phyloP scores from a whole-genome alignment of 2,888 invertebrate species.

The Dynastes hyllus region DNA sequence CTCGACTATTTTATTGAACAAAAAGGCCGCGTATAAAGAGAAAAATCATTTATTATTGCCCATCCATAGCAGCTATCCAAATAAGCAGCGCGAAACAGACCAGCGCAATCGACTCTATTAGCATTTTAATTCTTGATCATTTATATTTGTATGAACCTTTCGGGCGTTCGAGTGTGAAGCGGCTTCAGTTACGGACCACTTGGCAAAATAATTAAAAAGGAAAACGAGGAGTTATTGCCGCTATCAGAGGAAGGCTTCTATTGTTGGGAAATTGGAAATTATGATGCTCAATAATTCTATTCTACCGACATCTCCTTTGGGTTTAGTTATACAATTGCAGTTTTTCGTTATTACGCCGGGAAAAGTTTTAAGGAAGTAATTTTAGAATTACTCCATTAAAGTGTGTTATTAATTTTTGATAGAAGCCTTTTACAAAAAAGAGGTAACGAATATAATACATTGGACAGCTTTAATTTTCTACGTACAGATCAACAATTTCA shows the following conservation, averaged over 20 bases:
- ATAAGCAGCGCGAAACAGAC: slow-evolving; percentile 28
- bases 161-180: slow-evolving; percentile 15
- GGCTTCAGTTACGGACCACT: slow-evolving; percentile 31
- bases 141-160: slow-evolving; percentile 20
- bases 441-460: too few relatives aligned
- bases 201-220: slow-evolving; percentile 26
- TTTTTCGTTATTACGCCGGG: too few relatives aligned
- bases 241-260: not conserved
- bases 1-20: slow-evolving; percentile 11
- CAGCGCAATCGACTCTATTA: slow-evolving; percentile 36
- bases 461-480: too few relatives aligned
- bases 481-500: too few relatives aligned
- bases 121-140: slow-evolving; percentile 35
- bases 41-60: slow-evolving; percentile 24
- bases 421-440: too few relatives aligned
- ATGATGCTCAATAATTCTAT: too few relatives aligned
- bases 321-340: too few relatives aligned
- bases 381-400: too few relatives aligned
- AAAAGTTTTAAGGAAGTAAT: too few relatives aligned
- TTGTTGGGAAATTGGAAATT: not conserved
- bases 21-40: not conserved
- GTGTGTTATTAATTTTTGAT: too few relatives aligned
- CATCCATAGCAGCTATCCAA: not conserved
- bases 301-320: too few relatives aligned
- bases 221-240: not conserved